Evolutionary conservation across 2,113 vertebrate species (phyloP), one percentile per base, ranked within the genome.

Genomic region (Scomber colias): DNA sequence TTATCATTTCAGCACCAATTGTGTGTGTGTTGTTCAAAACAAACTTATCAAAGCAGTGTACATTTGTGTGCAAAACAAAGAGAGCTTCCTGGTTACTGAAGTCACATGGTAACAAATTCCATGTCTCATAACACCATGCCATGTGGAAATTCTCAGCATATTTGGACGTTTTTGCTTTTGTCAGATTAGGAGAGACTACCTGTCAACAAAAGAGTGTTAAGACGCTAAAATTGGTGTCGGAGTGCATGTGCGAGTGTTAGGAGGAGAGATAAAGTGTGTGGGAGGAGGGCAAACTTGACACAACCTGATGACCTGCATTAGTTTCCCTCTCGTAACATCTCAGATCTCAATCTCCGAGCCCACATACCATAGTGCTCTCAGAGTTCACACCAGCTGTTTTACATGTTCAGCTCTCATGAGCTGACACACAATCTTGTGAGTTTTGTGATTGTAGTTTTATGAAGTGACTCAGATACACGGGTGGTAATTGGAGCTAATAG

Each of bases 131-230:
- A 44, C 40, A 54, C 14, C 1, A 13, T n/a, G 19, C 15, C 19
- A 5, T 67, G 71, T 69, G 67, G 31, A 69, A 79, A 72, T 40
- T 78, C 65, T 60, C 17, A 16, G 12, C 16, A 51, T 48, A 35
- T 71, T 75, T 21, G 46, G 19, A 75, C 63, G 17, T 14, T 68
- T 60, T 71, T 48, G 6, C 51, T 31, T 27, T 40, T 40, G n/a
- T 70, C 11, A 1, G 1, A 10, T 16, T 48, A 8, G 10, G 44
- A 67, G 19, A 71, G 53, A 68, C 13, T 2, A 12, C 30, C 15
- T 74, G 71, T 71, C 49, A 51, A 3, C 49, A 13, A 68, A n/a
- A 64, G 19, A 1, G 14, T 56, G 57, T 50, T 5, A 9, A 66
- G 68, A 61, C 63, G 76, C 21, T 62, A n/a, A 59, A 3, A 7